These are phyloP conservation scores for Harpegnathos saltator DNA, from an alignment of 1,140 invertebrate genomes.

Conservation along the genomic window DNA sequence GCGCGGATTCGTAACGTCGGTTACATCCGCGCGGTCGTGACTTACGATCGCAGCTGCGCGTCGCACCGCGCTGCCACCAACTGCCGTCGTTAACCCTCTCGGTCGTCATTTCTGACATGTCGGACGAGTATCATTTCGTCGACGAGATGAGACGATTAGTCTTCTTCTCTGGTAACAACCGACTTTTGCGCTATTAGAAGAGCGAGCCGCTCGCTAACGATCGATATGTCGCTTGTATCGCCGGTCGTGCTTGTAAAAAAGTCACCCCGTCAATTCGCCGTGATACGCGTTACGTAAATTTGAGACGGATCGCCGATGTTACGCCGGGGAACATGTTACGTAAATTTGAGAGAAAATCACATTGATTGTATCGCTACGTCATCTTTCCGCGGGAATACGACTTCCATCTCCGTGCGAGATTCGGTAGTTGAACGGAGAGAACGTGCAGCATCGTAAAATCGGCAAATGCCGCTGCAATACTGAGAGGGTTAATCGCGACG, in stretches of 20 bases:
- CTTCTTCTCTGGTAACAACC: constrained; percentile 10
- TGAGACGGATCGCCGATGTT: too few species aligned
- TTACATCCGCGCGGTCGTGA: constrained; percentile 53
- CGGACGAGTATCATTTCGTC: constrained; percentile 27
- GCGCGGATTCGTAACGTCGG: constrained; percentile 58
- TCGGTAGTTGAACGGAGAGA: background rate
- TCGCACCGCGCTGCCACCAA: constrained; percentile 38
- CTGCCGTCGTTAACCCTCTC: background rate
- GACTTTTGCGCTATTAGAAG: background rate
- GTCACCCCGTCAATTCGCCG: background rate
- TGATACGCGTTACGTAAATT: background rate
- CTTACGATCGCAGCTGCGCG: constrained; percentile 48
- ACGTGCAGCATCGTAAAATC: background rate
- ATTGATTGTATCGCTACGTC: background rate
- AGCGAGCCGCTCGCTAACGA: background rate
- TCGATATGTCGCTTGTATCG: background rate
- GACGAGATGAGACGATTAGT: constrained; percentile 18
- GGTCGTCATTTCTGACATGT: constrained; percentile 18
- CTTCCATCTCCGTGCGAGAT: background rate
- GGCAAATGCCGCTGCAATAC: background rate
- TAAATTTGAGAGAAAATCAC: too few species aligned
- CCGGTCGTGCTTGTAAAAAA: background rate
- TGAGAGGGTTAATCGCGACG: background rate
- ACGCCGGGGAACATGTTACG: too few species aligned
- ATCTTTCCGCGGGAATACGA: background rate